Base-by-base conservation (phyloP, 2,797 vertebrate genomes). In the Saxicola maurus region DNA sequence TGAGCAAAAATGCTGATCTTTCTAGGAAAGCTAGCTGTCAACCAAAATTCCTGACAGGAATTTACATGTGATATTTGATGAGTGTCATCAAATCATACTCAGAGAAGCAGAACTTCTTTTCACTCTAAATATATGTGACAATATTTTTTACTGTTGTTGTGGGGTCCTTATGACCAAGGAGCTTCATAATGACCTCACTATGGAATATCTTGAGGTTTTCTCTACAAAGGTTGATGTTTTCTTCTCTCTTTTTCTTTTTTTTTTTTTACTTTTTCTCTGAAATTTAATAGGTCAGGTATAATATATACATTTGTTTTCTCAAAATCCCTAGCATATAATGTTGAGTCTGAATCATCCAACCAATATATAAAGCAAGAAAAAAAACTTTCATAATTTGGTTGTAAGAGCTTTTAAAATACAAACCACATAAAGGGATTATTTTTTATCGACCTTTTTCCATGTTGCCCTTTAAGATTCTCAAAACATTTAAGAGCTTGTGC, bases 391-490 rank as follows among this genome's bases (percentile, higher is more conserved):
- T 95, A 93, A 95, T 96, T 94, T 95, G 94, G 69, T 91, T 93
- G 40, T 82, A 69, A 86, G 87, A 87, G 46, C 68, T 82, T 90
- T 97, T 95, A 94, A 96, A 95, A 90, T 90, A 81, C 60, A 94
- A 94, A 93, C 87, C 48, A 81, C 82, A 87, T 95, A 86, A 94
- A 89, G 90, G 51, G 78, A 96, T 95, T 96, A 59, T 92, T 90
- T 91, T 93, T 92, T 95, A 93, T 94, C 87, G 90, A 94, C 92
- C 53, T 94, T 96, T 86, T 95, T 86, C 91, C 27, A 43, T 62
- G 49, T 91, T 96, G 83, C 68, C 92, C 90, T 96, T 96, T 96
- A 94, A 90, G 91, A 93, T 91, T 94, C 86, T 95, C 76, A 89
- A 96, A 95, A 94, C 87, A 92, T 96, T 93, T 88, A 85, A 92